phyloP scores from a whole-genome alignment of 2,113 vertebrate genomes.

The Plecotus auritus region DNA sequence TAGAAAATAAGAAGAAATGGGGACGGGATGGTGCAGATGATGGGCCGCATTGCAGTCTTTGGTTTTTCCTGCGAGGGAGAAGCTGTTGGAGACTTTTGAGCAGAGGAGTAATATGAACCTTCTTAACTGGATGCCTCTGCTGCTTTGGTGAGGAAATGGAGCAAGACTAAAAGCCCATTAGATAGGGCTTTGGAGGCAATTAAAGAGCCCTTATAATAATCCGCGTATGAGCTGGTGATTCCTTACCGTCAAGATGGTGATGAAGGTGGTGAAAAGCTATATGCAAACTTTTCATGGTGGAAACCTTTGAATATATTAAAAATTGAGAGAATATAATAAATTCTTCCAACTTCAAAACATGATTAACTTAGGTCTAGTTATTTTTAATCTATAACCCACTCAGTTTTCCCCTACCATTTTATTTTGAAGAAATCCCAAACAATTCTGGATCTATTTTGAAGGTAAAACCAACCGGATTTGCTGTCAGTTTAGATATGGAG shows the following conservation, averaged over 20 bases:
- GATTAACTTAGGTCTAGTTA: not conserved
- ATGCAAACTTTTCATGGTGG: not conserved
- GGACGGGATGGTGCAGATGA: not conserved
- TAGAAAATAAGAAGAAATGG: not conserved
- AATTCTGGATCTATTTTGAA: not conserved
- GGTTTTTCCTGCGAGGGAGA: not conserved
- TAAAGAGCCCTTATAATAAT: not conserved
- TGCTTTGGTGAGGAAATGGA: not conserved
- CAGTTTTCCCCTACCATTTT: not conserved
- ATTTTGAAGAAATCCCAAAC: not conserved
- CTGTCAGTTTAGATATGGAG: not conserved
- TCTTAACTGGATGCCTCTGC: not conserved
- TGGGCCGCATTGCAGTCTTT: not conserved
- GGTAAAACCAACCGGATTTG: not conserved
- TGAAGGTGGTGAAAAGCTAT: not conserved
- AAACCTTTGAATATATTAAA: not conserved
- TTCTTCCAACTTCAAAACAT: not conserved
- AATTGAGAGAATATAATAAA: not conserved
- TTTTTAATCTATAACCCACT: not conserved
- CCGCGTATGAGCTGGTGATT: not conserved
- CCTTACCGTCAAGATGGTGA: not conserved
- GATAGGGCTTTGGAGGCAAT: not conserved
- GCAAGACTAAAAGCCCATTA: not conserved
- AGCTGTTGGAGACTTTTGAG: not conserved
- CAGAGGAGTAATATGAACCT: not conserved